Evolutionary conservation across 2,888 invertebrate species (phyloP).

Genomic region (Sphaeridia pumilis): DNA sequence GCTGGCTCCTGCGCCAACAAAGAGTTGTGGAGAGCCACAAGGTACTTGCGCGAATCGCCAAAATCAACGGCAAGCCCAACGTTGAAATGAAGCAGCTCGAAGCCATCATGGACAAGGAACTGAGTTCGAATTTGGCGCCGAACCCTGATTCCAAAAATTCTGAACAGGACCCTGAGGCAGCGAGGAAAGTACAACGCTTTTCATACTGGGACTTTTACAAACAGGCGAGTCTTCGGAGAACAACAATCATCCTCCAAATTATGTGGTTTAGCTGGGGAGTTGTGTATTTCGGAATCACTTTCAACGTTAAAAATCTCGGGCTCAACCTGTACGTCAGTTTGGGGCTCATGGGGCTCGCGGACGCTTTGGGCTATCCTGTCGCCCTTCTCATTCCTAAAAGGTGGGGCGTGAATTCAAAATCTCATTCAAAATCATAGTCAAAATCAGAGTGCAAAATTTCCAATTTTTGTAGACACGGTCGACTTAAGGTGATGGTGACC

Average conservation of each 20-base stretch:
- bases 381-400: conserved; percentile 19
- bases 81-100: conserved; percentile 2
- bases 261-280: conserved; percentile 25
- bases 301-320: conserved; percentile 21
- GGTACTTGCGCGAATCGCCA: conserved; percentile 6
- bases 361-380: conserved; percentile 21
- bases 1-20: conserved; percentile 20
- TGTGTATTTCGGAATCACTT: conserved; percentile 26
- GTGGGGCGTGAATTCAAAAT: no score
- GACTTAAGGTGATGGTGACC: neutral
- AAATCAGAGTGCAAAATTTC: neutral
- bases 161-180: neutral
- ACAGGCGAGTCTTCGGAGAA: conserved; percentile 9
- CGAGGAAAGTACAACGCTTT: conserved; percentile 3
- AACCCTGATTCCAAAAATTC: neutral
- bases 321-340: conserved; percentile 23
- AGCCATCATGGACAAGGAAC: conserved; percentile 7
- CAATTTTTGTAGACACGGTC: conserved; percentile 2
- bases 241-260: conserved; percentile 19
- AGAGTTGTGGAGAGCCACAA: conserved; percentile 14
- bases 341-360: conserved; percentile 18
- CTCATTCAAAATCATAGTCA: neutral
- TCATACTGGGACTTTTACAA: conserved; percentile 20
- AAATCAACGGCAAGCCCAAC: conserved; percentile 3
- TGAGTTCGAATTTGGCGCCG: neutral